Percentiles rank a stretch among this genome's conserved stretches.
Evolutionary conservation across 2,888 invertebrate genomes (phyloP).

Genomic region (Opisthograptis luteolata): DNA sequence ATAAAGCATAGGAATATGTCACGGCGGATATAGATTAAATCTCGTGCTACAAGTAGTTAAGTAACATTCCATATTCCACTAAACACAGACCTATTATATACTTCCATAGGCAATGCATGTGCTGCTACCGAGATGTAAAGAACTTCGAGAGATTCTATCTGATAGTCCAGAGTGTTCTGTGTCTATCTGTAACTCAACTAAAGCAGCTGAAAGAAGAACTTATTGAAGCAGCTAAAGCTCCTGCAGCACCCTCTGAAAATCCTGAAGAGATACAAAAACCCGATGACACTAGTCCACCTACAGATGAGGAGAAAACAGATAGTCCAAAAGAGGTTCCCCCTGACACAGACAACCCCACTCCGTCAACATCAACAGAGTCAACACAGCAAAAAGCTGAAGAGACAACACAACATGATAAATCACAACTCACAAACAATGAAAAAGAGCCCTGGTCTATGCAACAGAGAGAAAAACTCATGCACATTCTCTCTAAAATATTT

Average conservation of each 20-base stretch:
- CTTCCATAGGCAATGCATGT: constrained; percentile 96
- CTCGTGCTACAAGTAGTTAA: too few relatives aligned
- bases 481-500: constrained; percentile 94
- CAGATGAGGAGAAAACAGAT: constrained; percentile 51
- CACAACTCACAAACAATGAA: constrained; percentile 29
- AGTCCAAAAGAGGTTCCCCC: constrained; percentile 45
- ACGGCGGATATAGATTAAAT: too few relatives aligned
- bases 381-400: constrained; percentile 43
- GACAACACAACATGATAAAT: constrained; percentile 34
- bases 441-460: constrained; percentile 89
- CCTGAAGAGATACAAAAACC: constrained; percentile 56
- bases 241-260: constrained; percentile 53
- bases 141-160: constrained; percentile 96
- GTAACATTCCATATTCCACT: too few relatives aligned
- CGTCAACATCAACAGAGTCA: constrained; percentile 54
- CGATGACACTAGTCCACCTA: constrained; percentile 44
- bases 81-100: too few relatives aligned
- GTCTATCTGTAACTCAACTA: constrained; percentile 92
- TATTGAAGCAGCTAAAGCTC: constrained; percentile 64
- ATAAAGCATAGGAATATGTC: too few relatives aligned
- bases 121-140: constrained; percentile 95
- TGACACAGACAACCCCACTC: constrained; percentile 48
- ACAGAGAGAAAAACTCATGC: constrained; percentile 94
- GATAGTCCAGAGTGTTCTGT: constrained; percentile 94
- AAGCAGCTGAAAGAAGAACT: constrained; percentile 88